phyloP scores from a whole-genome alignment of 2,113 vertebrate species.

The Okapia johnstoni region DNA sequence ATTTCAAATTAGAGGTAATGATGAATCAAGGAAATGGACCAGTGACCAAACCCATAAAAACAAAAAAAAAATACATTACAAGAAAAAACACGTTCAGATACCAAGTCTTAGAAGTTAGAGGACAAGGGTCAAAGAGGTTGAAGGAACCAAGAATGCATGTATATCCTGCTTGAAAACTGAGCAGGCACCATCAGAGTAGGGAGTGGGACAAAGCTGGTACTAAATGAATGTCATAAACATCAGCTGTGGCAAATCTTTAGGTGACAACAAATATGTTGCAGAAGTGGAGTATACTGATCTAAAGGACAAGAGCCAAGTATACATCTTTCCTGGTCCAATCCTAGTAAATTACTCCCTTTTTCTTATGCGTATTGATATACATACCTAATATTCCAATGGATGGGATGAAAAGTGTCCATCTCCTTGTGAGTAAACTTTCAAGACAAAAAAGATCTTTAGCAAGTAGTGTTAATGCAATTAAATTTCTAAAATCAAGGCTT shows the following conservation, averaged over 20 bases:
- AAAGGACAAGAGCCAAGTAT: not conserved
- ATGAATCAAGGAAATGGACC: not conserved
- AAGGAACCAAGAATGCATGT: not conserved
- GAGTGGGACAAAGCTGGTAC: not conserved
- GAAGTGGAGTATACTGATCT: too few species aligned
- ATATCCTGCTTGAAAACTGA: not conserved
- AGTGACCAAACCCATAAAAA: not conserved
- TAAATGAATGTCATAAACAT: not conserved
- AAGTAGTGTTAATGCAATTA: not conserved
- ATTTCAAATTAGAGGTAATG: not conserved
- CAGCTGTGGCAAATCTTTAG: not conserved
- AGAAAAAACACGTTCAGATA: not conserved
- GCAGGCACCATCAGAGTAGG: not conserved
- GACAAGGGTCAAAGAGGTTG: not conserved
- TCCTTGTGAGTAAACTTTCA: not conserved
- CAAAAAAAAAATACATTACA: not conserved
- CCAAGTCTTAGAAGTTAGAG: not conserved
- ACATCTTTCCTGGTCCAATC: too few species aligned
- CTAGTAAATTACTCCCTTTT: not conserved
- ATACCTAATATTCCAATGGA: not conserved
- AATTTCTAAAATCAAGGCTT: not conserved
- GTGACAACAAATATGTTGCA: not conserved
- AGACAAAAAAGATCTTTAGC: not conserved
- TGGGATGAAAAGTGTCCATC: not conserved
- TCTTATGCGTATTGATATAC: not conserved